Conservation (phyloP, 2,888 invertebrate species). For the Dicyrtomina minuta region DNA sequence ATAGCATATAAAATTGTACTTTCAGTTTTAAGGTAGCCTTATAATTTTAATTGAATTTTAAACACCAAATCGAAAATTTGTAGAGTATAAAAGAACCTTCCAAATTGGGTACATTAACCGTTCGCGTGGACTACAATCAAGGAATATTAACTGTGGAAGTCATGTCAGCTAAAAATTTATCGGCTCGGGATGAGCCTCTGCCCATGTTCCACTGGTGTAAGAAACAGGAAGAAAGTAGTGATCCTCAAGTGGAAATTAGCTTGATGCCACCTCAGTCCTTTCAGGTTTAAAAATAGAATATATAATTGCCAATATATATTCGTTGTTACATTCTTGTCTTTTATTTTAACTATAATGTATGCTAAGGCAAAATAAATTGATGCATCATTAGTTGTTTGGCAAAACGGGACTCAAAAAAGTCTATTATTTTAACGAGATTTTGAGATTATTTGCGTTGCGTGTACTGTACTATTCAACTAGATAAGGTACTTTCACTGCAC, state of each 20-base stretch:
- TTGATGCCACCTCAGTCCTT: conserved; percentile 36
- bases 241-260: conserved; percentile 47
- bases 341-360: too few relatives aligned
- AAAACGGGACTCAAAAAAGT: too few relatives aligned
- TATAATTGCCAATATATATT: neutral
- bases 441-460: too few relatives aligned
- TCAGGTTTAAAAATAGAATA: too few relatives aligned
- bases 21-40: too few relatives aligned
- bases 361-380: conserved; percentile 1
- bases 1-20: too few relatives aligned
- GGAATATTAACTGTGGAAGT: conserved; percentile 43
- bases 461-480: too few relatives aligned
- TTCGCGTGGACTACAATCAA: conserved; percentile 39
- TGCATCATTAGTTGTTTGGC: neutral
- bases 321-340: neutral
- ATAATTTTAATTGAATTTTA: too few relatives aligned
- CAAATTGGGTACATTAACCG: conserved; percentile 40
- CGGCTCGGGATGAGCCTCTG: conserved; percentile 35
- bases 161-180: conserved; percentile 38
- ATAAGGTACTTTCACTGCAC: too few relatives aligned
- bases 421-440: too few relatives aligned
- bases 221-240: conserved; percentile 38
- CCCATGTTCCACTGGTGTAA: conserved; percentile 28
- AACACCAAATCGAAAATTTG: too few relatives aligned
- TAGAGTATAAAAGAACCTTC: conserved; percentile 4